These are phyloP conservation scores for Villa cingulata DNA, from an alignment of 2,888 invertebrate genomes.

Conservation along the genomic window DNA sequence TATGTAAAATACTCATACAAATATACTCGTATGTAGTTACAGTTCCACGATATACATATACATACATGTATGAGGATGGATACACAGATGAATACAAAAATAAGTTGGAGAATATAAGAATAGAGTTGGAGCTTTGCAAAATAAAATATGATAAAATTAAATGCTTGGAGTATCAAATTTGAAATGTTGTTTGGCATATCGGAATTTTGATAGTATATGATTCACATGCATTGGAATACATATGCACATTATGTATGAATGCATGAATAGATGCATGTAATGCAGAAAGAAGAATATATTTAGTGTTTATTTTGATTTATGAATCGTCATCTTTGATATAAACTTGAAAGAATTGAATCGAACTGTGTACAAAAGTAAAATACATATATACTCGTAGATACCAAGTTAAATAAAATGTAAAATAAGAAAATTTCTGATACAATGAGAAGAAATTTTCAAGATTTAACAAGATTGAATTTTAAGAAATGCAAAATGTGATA, in stretches of 20 bases:
- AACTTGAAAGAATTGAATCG: not conserved
- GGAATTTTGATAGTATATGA: not conserved
- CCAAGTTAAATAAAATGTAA: not conserved
- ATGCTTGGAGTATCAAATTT: not conserved
- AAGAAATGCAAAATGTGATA: not conserved
- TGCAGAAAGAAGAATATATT: too few species aligned
- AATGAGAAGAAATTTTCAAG: not conserved
- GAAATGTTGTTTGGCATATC: not conserved
- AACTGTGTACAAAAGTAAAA: too few species aligned
- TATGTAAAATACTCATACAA: too few species aligned
- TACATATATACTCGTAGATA: too few species aligned
- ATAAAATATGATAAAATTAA: not conserved
- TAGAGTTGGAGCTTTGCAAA: not conserved
- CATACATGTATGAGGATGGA: too few species aligned
- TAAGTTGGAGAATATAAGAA: too few species aligned
- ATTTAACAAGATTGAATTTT: not conserved
- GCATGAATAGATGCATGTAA: too few species aligned
- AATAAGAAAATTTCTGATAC: not conserved
- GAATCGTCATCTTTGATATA: not conserved
- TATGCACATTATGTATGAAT: too few species aligned
- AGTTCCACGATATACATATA: too few species aligned
- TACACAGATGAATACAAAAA: not conserved
- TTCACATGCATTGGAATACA: too few species aligned
- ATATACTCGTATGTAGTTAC: too few species aligned
- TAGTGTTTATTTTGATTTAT: not conserved